Evolutionary conservation across 1,140 invertebrate genomes (phyloP).

Genomic region (Drosophila erecta): DNA sequence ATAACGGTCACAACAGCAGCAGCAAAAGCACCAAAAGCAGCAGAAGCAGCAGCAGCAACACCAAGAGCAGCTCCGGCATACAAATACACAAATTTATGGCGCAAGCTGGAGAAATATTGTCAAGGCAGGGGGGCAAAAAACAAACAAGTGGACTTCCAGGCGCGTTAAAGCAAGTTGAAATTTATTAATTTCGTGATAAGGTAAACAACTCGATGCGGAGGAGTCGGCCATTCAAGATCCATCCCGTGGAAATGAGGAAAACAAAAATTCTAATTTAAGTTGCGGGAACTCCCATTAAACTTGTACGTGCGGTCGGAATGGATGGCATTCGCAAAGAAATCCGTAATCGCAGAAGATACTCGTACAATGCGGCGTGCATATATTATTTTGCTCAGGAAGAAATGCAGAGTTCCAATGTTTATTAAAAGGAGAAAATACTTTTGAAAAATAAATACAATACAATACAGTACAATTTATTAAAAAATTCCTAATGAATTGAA

Average conservation of each 20-base stretch:
- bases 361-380: not conserved
- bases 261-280: conserved; percentile 74
- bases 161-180: conserved; percentile 77
- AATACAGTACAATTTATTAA: too few relatives aligned
- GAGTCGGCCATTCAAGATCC: conserved; percentile 21
- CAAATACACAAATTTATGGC: conserved; percentile 80
- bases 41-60: conserved; percentile 21
- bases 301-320: conserved; percentile 16
- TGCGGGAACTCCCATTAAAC: conserved; percentile 60
- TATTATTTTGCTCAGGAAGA: not conserved
- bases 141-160: conserved; percentile 63
- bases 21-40: conserved; percentile 25
- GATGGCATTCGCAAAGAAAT: conserved; percentile 12
- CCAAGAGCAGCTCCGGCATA: conserved; percentile 49
- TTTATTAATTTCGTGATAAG: conserved; percentile 82
- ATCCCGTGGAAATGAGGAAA: conserved; percentile 19
- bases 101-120: conserved; percentile 77
- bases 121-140: conserved; percentile 48
- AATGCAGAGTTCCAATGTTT: not conserved
- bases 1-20: conserved; percentile 30
- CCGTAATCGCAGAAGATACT: conserved; percentile 8
- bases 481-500: too few relatives aligned
- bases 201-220: conserved; percentile 63
- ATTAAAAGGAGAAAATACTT: not conserved
- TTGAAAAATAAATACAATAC: too few relatives aligned